phyloP scores from a whole-genome alignment of 2,888 invertebrate species.

The Trachelus iudaicus region DNA sequence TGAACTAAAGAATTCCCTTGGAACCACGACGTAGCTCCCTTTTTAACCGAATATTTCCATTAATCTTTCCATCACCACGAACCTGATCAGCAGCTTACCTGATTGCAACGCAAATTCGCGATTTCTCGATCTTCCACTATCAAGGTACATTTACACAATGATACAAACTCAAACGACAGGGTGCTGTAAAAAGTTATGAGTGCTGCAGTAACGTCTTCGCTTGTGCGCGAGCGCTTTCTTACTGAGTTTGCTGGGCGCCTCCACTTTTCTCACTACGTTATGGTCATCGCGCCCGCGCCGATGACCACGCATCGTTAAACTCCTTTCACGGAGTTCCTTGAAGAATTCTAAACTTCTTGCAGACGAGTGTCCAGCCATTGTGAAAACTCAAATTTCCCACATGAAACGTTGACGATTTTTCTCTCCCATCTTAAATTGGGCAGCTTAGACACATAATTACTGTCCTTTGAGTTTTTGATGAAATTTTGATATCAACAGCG shows the following conservation, averaged over 20 bases:
- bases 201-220: slow-evolving; percentile 48
- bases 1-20: neutral
- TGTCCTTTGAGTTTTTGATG: neutral
- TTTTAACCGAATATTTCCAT: neutral
- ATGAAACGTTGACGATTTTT: neutral
- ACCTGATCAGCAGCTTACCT: slow-evolving; percentile 31
- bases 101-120: slow-evolving; percentile 31
- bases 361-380: neutral
- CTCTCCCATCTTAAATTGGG: neutral
- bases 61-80: neutral
- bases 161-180: neutral
- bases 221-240: slow-evolving; percentile 61
- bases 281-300: slow-evolving; percentile 42
- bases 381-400: neutral
- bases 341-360: neutral
- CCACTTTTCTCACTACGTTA: slow-evolving; percentile 44
- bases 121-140: neutral
- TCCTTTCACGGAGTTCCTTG: neutral
- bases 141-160: slow-evolving; percentile 13
- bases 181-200: neutral
- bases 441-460: neutral
- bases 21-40: neutral
- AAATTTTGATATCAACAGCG: neutral
- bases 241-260: slow-evolving; percentile 52
- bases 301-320: slow-evolving; percentile 11